Percentiles rank a stretch among this genome's conserved stretches.
These are phyloP conservation scores for Meandrusa payeni DNA, from an alignment of 2,888 invertebrate genomes.

Conservation along the genomic window DNA sequence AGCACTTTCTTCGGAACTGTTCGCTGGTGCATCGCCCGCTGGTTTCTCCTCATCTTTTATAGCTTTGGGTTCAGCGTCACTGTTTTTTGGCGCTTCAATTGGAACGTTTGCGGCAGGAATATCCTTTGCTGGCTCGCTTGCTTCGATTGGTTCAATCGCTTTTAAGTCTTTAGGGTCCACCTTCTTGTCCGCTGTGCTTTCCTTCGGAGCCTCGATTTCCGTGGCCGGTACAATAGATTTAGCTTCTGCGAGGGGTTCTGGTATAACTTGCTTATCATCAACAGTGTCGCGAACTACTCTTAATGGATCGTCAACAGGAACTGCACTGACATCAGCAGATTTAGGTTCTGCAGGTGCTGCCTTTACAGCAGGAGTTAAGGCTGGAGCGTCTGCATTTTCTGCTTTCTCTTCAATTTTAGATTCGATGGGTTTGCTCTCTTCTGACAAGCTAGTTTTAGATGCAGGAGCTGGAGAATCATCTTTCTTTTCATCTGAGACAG, in stretches of 20 bases:
- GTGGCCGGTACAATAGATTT: constrained; percentile 32
- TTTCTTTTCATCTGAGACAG: constrained; percentile 48
- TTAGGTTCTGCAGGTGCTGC: constrained; percentile 29
- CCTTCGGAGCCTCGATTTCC: constrained; percentile 32
- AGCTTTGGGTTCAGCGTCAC: constrained; percentile 31
- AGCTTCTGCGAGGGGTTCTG: constrained; percentile 29
- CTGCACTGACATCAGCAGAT: constrained; percentile 28
- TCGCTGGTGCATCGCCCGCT: constrained; percentile 39
- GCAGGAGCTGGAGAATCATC: constrained; percentile 31
- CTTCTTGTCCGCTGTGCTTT: constrained; percentile 25
- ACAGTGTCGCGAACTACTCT: constrained; percentile 64
- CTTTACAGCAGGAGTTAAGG: constrained; percentile 20
- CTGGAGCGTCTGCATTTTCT: constrained; percentile 24
- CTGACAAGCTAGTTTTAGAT: constrained; percentile 27
- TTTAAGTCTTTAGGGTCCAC: constrained; percentile 25
- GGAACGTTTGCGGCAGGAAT: constrained; percentile 25
- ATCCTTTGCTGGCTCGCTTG: constrained; percentile 22
- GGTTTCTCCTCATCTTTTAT: constrained; percentile 37
- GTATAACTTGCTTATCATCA: constrained; percentile 45
- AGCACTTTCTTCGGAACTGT: constrained; percentile 50
- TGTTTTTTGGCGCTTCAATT: constrained; percentile 26
- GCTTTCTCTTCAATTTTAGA: constrained; percentile 34
- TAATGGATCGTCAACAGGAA: constrained; percentile 42
- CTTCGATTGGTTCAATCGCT: constrained; percentile 10
- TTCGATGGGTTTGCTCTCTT: constrained; percentile 33